Evolutionary conservation across 2,797 vertebrate species (phyloP).

Genomic region (Danio albolineatus): DNA sequence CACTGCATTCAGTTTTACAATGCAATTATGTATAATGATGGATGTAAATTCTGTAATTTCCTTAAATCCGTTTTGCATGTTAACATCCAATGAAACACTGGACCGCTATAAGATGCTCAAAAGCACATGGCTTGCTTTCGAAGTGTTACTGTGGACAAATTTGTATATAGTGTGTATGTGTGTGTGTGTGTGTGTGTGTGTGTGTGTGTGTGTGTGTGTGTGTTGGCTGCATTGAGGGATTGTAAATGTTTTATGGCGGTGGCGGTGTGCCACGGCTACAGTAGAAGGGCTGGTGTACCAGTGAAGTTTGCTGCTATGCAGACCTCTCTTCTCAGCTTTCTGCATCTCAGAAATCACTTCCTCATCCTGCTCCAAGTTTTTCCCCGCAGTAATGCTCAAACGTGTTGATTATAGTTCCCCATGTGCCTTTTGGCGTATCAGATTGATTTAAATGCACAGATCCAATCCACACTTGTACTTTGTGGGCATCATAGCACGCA

Average conservation of each 20-base stretch:
- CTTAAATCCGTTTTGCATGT: not conserved
- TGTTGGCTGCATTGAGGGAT: conserved; percentile 41
- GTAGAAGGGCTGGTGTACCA: conserved; percentile 76
- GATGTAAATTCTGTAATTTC: not conserved
- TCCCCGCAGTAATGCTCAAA: conserved; percentile 30
- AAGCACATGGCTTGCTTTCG: not conserved
- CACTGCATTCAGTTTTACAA: too few species aligned
- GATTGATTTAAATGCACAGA: conserved; percentile 35
- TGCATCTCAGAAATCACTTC: conserved; percentile 42
- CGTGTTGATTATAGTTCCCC: not conserved
- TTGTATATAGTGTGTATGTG: not conserved
- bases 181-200: not conserved
- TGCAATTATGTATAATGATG: too few species aligned
- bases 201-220: conserved; percentile 23
- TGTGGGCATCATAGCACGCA: conserved; percentile 15
- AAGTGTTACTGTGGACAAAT: not conserved
- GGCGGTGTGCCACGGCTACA: conserved; percentile 78
- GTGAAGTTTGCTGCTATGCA: conserved; percentile 83
- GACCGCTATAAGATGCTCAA: not conserved
- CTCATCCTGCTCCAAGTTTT: conserved; percentile 1
- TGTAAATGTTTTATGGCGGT: conserved; percentile 77
- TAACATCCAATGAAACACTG: not conserved
- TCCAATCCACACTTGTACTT: not conserved
- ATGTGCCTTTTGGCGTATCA: conserved; percentile 9
- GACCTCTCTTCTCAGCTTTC: conserved; percentile 55